phyloP scores from a whole-genome alignment of 2,797 vertebrate species.

The Loris lydekkerianus region DNA sequence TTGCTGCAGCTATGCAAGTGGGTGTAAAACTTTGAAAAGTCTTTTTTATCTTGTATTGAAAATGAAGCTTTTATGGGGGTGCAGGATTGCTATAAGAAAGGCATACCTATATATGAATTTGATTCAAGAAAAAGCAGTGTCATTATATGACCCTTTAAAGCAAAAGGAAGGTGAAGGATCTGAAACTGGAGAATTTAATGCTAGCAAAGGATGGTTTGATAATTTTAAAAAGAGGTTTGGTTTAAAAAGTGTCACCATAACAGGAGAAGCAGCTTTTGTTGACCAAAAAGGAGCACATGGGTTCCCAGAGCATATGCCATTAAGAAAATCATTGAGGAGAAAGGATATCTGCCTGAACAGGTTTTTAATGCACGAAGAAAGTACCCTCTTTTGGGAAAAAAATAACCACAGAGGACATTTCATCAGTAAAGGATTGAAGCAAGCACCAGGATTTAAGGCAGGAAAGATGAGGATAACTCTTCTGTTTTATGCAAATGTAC shows the following conservation, averaged over 20 bases:
- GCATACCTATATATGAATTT: not conserved
- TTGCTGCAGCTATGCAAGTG: not conserved
- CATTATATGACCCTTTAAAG: not conserved
- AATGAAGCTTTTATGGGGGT: not conserved
- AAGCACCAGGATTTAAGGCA: not conserved
- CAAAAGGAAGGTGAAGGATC: not conserved
- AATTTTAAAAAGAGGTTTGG: not conserved
- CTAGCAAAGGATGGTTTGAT: not conserved
- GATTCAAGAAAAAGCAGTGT: not conserved
- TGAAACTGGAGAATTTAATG: not conserved
- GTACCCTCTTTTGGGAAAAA: not conserved
- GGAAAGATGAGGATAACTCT: not conserved
- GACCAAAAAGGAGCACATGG: not conserved
- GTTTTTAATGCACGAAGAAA: not conserved
- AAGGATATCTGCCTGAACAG: not conserved
- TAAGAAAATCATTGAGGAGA: not conserved
- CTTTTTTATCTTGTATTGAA: not conserved
- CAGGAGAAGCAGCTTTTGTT: not conserved
- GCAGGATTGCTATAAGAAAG: not conserved
- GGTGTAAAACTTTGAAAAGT: not conserved
- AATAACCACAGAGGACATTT: not conserved
- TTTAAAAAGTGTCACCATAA: not conserved
- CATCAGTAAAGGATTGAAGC: not conserved
- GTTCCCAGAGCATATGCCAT: not conserved
- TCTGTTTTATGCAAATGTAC: not conserved